Evolutionary conservation across 92 coral and sea anemone species (phyloP).

Genomic region (Pocillopora meandrina): DNA sequence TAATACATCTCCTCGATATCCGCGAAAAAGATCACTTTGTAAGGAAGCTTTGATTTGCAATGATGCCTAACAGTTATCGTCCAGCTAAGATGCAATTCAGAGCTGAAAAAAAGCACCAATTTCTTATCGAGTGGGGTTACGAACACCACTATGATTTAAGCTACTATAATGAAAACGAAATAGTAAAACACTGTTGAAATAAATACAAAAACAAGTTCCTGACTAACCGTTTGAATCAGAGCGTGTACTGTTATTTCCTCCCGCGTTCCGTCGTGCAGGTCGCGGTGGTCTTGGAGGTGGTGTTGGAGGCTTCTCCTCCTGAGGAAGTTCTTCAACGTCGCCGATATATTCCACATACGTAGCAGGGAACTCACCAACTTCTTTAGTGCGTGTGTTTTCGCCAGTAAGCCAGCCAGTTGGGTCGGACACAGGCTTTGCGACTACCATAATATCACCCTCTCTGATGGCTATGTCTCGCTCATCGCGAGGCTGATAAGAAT

Average conservation of each 20-base stretch:
- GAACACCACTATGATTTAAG: too few species aligned
- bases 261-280: slow-evolving; percentile 4
- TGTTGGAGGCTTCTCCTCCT: slow-evolving; percentile 45
- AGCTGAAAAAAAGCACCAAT: too few species aligned
- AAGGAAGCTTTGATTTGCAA: too few species aligned
- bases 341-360: slow-evolving; percentile 85
- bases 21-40: too few species aligned
- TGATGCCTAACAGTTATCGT: too few species aligned
- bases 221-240: neutral
- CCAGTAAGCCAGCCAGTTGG: slow-evolving; percentile 81
- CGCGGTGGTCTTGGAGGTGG: slow-evolving; percentile 80
- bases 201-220: too few species aligned
- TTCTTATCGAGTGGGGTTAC: too few species aligned
- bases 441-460: slow-evolving; percentile 76
- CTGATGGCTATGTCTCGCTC: slow-evolving; percentile 77
- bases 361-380: slow-evolving; percentile 91
- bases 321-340: slow-evolving; percentile 66
- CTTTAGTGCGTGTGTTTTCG: slow-evolving; percentile 71
- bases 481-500: slow-evolving; percentile 71
- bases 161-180: too few species aligned
- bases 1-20: too few species aligned
- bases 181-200: too few species aligned
- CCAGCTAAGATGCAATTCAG: too few species aligned
- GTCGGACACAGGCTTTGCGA: slow-evolving; percentile 74
- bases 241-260: neutral